A percentile compares a stretch with the other conserved stretches of the same genome.
Evolutionary conservation across 1,140 invertebrate species (phyloP).

Genomic region (Alviniconcha marisindica): DNA sequence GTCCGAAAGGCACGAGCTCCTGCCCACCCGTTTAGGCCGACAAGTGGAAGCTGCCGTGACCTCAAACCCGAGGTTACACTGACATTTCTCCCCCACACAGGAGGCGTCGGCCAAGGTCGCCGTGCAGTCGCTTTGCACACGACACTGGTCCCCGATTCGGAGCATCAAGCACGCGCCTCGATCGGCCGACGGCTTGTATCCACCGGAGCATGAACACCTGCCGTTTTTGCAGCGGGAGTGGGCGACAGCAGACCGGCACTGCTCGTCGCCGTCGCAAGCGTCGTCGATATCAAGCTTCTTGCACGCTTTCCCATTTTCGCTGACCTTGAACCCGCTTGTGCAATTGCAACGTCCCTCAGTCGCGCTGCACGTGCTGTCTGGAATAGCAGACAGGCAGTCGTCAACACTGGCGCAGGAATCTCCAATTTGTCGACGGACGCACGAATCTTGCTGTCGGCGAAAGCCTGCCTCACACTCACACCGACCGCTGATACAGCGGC

Average conservation of each 20-base stretch:
- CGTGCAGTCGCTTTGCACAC: slow-evolving; percentile 1
- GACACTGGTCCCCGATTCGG: slow-evolving; percentile 37
- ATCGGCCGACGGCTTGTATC: background rate
- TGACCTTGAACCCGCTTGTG: slow-evolving; percentile 30
- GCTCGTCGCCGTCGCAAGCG: slow-evolving; percentile 41
- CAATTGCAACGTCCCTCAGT: slow-evolving; percentile 39
- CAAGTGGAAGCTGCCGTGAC: background rate
- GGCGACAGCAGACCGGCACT: slow-evolving; percentile 42
- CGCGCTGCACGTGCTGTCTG: slow-evolving; percentile 40
- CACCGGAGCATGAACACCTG: slow-evolving; percentile 2
- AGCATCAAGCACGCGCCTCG: background rate
- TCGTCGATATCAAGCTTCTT: slow-evolving; percentile 6
- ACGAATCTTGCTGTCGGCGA: background rate
- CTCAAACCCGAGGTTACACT: slow-evolving; percentile 26
- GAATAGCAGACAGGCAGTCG: slow-evolving; percentile 45
- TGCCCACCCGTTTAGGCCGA: background rate
- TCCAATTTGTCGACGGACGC: slow-evolving; percentile 29
- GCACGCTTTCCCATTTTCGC: slow-evolving; percentile 1
- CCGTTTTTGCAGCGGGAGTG: background rate
- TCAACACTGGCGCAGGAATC: slow-evolving; percentile 38
- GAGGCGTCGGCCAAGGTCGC: background rate
- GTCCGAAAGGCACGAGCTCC: slow-evolving; percentile 7
- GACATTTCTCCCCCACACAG: slow-evolving; percentile 11
- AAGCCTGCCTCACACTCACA: slow-evolving; percentile 41
- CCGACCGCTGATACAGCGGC: slow-evolving; percentile 28